Conservation (phyloP, 2,888 invertebrate genomes). For the Matsumyia berberina region DNA sequence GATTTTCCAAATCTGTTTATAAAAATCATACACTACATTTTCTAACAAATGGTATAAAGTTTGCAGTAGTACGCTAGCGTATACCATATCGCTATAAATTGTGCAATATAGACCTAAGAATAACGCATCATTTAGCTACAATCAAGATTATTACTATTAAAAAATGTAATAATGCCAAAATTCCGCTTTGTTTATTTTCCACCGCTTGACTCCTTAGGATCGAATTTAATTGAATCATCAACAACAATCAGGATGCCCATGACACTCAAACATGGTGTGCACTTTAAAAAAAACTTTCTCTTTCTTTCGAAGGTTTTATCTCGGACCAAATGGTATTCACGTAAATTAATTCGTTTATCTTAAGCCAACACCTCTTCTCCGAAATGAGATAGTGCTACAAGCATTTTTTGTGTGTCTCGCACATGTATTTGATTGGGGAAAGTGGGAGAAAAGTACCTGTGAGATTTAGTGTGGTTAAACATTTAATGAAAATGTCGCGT, state of each 20-base stretch:
- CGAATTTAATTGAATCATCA: conserved; percentile 33
- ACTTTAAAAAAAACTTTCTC: conserved; percentile 55
- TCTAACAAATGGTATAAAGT: no score
- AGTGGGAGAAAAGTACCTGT: conserved; percentile 26
- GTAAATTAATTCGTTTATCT: conserved; percentile 61
- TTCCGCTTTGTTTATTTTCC: not conserved
- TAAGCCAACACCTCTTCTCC: conserved; percentile 26
- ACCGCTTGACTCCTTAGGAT: no score
- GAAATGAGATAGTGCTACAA: conserved; percentile 42
- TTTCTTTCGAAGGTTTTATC: conserved; percentile 7
- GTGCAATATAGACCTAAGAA: no score
- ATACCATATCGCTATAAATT: no score
- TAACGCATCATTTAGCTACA: no score
- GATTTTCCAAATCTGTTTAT: no score
- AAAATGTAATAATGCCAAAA: no score
- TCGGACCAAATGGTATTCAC: conserved; percentile 20
- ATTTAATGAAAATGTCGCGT: conserved; percentile 41
- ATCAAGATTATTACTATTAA: no score
- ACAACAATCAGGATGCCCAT: conserved; percentile 28
- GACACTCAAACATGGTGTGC: conserved; percentile 21
- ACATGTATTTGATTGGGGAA: conserved; percentile 20
- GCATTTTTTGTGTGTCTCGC: conserved; percentile 8
- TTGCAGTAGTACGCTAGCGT: no score
- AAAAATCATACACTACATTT: no score
- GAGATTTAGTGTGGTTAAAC: conserved; percentile 44